A percentile compares a stretch with the other conserved stretches of the same genome.
These are phyloP conservation scores for Propithecus coquereli DNA, from an alignment of 2,113 vertebrate species.

Conservation along the genomic window DNA sequence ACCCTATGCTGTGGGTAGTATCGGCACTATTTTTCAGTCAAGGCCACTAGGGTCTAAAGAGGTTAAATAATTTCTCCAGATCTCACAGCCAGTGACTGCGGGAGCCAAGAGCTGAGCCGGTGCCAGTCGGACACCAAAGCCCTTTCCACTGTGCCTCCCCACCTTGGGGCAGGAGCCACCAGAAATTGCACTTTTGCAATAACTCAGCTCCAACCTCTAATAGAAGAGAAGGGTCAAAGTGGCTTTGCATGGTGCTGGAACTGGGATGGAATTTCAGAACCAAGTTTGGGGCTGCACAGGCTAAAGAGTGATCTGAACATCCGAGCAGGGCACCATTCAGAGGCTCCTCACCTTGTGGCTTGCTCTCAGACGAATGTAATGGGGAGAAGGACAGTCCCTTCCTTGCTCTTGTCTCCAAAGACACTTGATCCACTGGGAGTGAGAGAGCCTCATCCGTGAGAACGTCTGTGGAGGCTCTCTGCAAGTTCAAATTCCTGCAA, in stretches of 20 bases:
- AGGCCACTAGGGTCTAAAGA: neutral
- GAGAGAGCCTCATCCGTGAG: neutral
- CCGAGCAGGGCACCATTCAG: rapidly evolving
- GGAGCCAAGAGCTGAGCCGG: neutral
- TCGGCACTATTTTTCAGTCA: neutral
- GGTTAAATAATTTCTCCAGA: neutral
- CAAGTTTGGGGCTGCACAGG: neutral
- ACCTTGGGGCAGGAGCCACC: neutral
- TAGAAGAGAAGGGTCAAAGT: neutral
- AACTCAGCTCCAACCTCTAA: neutral
- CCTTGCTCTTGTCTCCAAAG: neutral
- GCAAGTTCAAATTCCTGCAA: neutral
- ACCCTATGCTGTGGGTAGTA: no score
- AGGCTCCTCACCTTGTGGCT: rapidly evolving
- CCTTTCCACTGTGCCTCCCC: neutral
- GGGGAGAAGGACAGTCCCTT: neutral
- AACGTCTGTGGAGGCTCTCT: neutral
- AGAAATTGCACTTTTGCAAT: neutral
- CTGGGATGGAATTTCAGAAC: neutral
- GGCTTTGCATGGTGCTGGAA: neutral
- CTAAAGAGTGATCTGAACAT: neutral
- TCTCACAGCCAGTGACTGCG: neutral
- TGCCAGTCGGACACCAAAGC: neutral
- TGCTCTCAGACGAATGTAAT: rapidly evolving
- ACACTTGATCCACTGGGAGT: neutral